Percentiles rank a stretch among this genome's conserved stretches.
These are phyloP conservation scores for Girardinus metallicus DNA, from an alignment of 2,797 vertebrate genomes.

Conservation along the genomic window DNA sequence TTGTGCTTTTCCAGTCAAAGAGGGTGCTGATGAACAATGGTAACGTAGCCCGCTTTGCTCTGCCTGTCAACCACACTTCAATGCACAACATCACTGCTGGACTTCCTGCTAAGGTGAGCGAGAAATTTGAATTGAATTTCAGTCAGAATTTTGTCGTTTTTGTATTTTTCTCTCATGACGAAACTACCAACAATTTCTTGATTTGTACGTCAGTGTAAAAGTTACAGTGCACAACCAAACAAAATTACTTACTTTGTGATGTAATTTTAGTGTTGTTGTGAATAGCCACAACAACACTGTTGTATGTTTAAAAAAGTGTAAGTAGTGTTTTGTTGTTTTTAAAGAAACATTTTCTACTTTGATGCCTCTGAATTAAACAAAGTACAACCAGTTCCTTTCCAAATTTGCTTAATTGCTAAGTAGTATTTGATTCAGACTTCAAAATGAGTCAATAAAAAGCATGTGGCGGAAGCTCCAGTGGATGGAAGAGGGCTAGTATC, in stretches of 20 bases:
- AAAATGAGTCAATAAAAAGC: background rate
- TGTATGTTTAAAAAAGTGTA: background rate
- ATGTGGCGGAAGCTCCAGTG: background rate
- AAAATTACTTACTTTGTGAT: background rate
- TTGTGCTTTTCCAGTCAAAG: conserved; percentile 47
- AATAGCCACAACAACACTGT: background rate
- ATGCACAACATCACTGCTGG: conserved; percentile 87
- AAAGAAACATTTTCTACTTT: background rate
- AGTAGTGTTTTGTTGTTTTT: too few relatives aligned
- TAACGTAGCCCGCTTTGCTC: conserved; percentile 79
- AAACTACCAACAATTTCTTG: background rate
- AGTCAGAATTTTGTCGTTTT: background rate
- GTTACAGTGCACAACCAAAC: background rate
- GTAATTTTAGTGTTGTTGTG: too few relatives aligned
- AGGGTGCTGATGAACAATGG: conserved; percentile 74
- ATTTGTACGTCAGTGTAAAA: background rate
- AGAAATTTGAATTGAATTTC: background rate
- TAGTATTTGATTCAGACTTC: conserved; percentile 3
- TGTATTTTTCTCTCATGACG: background rate
- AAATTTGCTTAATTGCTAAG: background rate
- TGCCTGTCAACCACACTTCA: conserved; percentile 69
- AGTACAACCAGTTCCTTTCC: background rate
- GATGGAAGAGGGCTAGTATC: background rate
- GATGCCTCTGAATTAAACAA: background rate
- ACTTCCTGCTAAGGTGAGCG: conserved; percentile 79